Base-by-base conservation (phyloP, 2,113 vertebrate species). In the Mesitornis unicolor region DNA sequence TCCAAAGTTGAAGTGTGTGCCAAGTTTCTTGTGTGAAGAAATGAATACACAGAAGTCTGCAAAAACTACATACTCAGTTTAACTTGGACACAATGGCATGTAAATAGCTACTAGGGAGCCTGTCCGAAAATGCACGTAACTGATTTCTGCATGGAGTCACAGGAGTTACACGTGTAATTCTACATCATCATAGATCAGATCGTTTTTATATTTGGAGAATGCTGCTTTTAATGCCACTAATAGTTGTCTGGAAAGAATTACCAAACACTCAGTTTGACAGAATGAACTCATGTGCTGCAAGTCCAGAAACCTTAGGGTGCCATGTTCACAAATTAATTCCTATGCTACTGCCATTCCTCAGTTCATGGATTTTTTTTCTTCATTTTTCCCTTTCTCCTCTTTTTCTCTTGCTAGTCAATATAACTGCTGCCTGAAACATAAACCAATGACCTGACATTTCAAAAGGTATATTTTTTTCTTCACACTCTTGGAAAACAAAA, bases 251-350 rank as follows among this genome's bases (percentile, higher is more conserved):
- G 87, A 68, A 75, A 59, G 51, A 47, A 85, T 50, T 95, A 78
- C 36, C 56, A 75, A 65, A 31, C 13, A 5, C 61, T 91, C 70
- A n/a, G 31, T 67, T 35, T 82, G 70, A 56, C 79, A 79, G 75
- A 83, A 79, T 71, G 43, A 64, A 9, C 59, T 35, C 71, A 82
- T 26, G 21, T 11, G 43, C 64, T 33, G 12, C 45, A 70, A 94
- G 63, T 38, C 56, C 79, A 92, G 67, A 78, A 82, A 43, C 87
- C 75, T 92, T 60, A 75, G 87, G 86, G 79, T 61, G 89, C 75
- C 43, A 7, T 70, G 80, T 83, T 94, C 75, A 76, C 87, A 96
- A 54, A 89, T 61, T 94, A 73, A 88, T 68, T 94, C 67, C 76
- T 56, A 43, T 11, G 70, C 87, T 25, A 53, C 71, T 92, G 79